Conservation (phyloP, 2,113 vertebrate genomes). For the Mus pahari region DNA sequence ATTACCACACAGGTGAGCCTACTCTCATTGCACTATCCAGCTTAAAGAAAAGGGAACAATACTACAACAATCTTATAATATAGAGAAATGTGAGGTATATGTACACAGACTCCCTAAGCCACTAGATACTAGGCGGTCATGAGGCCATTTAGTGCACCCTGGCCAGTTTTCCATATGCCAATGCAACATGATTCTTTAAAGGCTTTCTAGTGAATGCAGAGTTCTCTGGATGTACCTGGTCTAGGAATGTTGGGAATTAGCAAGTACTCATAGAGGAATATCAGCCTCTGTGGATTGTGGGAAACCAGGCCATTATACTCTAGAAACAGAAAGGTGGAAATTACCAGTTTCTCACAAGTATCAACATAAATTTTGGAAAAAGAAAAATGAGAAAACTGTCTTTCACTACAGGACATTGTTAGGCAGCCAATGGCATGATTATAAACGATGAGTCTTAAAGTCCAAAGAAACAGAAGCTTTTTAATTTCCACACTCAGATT, state of each 20-base stretch:
- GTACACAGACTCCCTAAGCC: not conserved
- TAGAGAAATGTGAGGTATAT: not conserved
- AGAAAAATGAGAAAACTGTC: not conserved
- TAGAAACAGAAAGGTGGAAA: not conserved
- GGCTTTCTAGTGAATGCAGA: not conserved
- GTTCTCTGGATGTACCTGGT: not conserved
- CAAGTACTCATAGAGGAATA: not conserved
- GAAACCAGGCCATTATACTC: not conserved
- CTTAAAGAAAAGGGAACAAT: not conserved
- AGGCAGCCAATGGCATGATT: not conserved
- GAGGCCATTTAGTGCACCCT: not conserved
- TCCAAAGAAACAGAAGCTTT: not conserved
- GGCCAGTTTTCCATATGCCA: not conserved
- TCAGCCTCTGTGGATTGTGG: not conserved
- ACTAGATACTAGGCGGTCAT: not conserved
- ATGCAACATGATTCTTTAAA: not conserved
- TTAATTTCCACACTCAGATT: conserved; percentile 6
- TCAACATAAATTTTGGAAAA: conserved; percentile 22
- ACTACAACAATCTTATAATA: not conserved
- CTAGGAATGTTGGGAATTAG: not conserved
- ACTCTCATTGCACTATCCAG: conserved; percentile 37
- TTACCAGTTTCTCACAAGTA: not conserved
- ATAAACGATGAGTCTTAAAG: not conserved
- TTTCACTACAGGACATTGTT: conserved; percentile 11
- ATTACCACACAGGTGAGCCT: conserved; percentile 45